These are phyloP conservation scores for Periophthalmus magnuspinnatus DNA, from an alignment of 2,797 vertebrate genomes.

Conservation along the genomic window DNA sequence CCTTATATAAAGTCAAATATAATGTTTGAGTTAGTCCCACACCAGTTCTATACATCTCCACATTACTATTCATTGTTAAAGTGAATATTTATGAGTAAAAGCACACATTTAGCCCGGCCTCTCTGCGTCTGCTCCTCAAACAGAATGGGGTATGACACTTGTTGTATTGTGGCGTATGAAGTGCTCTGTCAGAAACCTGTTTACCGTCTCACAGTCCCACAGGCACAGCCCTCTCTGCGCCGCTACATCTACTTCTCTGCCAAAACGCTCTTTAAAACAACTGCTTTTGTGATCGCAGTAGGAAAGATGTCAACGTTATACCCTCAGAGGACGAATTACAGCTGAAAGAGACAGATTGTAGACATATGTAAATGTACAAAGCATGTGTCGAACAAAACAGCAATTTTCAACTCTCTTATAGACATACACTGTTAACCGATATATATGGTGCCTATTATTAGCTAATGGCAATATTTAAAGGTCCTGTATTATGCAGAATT, in stretches of 20 bases:
- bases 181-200: constrained; percentile 65
- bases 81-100: constrained; percentile 60
- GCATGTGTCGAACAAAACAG: neutral
- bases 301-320: constrained; percentile 43
- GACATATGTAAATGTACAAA: constrained; percentile 12
- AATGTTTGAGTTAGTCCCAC: neutral
- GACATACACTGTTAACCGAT: neutral
- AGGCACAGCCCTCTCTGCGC: constrained; percentile 59
- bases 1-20: neutral
- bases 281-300: constrained; percentile 29
- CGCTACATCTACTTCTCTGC: constrained; percentile 46
- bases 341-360: constrained; percentile 29
- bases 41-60: neutral
- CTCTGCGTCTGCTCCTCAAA: constrained; percentile 54
- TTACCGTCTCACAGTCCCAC: constrained; percentile 57
- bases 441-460: neutral
- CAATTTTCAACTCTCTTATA: neutral
- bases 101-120: constrained; percentile 42
- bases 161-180: constrained; percentile 46
- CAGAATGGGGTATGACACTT: constrained; percentile 54
- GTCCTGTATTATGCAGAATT: no score
- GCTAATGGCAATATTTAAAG: neutral
- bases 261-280: constrained; percentile 56
- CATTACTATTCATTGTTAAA: constrained; percentile 22
- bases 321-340: constrained; percentile 63